Conservation (phyloP, 1,140 invertebrate genomes). For the Venturia canescens region DNA sequence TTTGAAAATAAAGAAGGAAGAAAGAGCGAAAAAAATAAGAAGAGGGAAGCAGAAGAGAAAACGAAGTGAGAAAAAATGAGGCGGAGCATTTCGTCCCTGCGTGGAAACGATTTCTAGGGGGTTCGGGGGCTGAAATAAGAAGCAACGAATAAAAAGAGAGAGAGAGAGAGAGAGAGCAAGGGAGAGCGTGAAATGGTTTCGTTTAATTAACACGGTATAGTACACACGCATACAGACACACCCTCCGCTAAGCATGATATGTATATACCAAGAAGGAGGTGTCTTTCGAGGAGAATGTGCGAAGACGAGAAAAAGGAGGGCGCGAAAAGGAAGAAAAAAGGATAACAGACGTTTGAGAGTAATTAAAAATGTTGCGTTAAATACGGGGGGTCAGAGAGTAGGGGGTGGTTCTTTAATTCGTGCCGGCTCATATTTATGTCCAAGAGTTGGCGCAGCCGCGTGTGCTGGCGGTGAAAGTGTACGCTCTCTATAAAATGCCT, state of each 20-base stretch:
- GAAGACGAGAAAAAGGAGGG: slow-evolving; percentile 28
- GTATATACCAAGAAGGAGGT: slow-evolving; percentile 35
- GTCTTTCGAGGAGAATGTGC: slow-evolving; percentile 38
- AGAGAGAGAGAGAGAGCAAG: no score
- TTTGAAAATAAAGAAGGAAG: slow-evolving; percentile 27
- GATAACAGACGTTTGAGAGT: slow-evolving; percentile 52
- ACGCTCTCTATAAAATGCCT: slow-evolving; percentile 32
- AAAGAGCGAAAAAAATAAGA: slow-evolving; percentile 1
- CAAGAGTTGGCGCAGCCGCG: slow-evolving; percentile 5
- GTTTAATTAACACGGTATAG: slow-evolving; percentile 46
- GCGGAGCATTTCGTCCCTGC: slow-evolving; percentile 38
- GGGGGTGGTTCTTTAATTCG: slow-evolving; percentile 62
- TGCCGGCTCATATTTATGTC: slow-evolving; percentile 62
- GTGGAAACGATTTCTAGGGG: slow-evolving; percentile 42
- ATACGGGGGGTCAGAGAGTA: slow-evolving; percentile 46
- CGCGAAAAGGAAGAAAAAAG: slow-evolving; percentile 13
- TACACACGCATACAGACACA: slow-evolving; percentile 14
- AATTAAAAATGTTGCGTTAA: slow-evolving; percentile 68
- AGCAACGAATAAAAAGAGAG: no score
- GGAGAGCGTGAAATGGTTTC: slow-evolving; percentile 28
- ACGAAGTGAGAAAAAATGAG: slow-evolving; percentile 37
- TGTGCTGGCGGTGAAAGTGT: slow-evolving; percentile 19
- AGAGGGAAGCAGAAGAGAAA: neutral
- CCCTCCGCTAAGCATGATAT: slow-evolving; percentile 8
- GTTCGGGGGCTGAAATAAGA: slow-evolving; percentile 27